Conservation (phyloP, 2,797 vertebrate species). For the Microctenopoma steveboyesi region DNA sequence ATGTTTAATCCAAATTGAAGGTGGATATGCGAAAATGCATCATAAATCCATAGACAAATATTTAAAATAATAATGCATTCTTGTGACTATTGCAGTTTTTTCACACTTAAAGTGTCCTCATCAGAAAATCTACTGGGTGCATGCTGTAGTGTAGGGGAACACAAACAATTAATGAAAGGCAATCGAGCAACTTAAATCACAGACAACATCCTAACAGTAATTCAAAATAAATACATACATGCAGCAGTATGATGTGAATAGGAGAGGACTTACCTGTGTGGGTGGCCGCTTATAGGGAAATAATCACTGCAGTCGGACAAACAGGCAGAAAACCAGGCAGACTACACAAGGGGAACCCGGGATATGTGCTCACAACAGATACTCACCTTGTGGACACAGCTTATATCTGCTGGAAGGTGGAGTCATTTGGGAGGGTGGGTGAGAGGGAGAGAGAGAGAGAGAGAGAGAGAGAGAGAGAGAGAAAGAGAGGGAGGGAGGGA, state of each 20-base stretch:
- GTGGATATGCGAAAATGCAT: neutral
- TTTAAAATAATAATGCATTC: neutral
- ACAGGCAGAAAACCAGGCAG: slow-evolving; percentile 48
- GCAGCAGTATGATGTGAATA: neutral
- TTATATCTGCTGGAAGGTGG: slow-evolving; percentile 97
- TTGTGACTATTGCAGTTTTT: neutral
- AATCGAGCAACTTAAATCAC: neutral
- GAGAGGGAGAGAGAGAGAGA: slow-evolving; percentile 12
- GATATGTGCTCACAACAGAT: slow-evolving; percentile 86
- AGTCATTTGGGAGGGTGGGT: slow-evolving; percentile 76
- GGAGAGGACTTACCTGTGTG: slow-evolving; percentile 69
- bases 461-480: slow-evolving; percentile 20
- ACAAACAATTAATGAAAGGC: neutral
- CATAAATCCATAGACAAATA: neutral
- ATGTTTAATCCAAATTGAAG: neutral
- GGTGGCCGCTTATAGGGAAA: slow-evolving; percentile 58
- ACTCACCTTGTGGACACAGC: slow-evolving; percentile 87
- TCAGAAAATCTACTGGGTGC: neutral
- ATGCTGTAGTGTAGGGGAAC: neutral
- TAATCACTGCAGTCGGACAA: slow-evolving; percentile 69
- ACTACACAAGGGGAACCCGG: slow-evolving; percentile 68
- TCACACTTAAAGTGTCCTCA: too few relatives aligned
- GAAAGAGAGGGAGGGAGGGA: slow-evolving; percentile 14
- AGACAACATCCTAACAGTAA: neutral
- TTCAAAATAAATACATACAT: neutral